Base-by-base conservation (phyloP, 64 coral and sea anemone species). In the Pachyseris speciosa region DNA sequence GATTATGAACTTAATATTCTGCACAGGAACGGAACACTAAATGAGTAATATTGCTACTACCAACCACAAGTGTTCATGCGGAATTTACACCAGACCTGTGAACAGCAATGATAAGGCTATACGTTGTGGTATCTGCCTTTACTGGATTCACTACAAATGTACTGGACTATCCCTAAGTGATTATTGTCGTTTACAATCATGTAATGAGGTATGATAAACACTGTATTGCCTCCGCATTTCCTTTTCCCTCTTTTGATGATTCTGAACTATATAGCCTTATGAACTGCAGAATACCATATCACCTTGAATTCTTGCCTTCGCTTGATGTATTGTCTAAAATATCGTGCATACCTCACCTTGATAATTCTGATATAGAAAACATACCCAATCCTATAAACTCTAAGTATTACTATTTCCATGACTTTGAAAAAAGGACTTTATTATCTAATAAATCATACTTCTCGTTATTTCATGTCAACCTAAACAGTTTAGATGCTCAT, bases 131-230 rank as follows among this genome's bases (percentile, higher is more conserved):
- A 55, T 5, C 51, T 55, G 51, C 51, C 51, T 7, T 55, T 17
- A 55, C 11, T 55, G 51, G 51, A 55, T 55, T 55, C 51, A 55
- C 11, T 55, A 55, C 51, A 55, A 55, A 55, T 55, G 51, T 55
- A 55, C 11, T 55, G 51, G 51, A 55, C 51, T 55, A 55, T 55
- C 51, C 51, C 20, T 55, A 55, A 12, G 20, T 55, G 37, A 75
- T 19, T 75, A 44, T 49, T 49, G 16, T 49, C 1, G 19, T 24
- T 49, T 78, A n/a, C 41, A 78, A 78, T 78, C 20, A 78, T 47
- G 41, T 28, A 49, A 78, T 49, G 74, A 78, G 74, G 42, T 78
- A 78, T 78, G 43, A n/a, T 78, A 78, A 78, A 49, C 40, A 49
- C 15, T 78, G 74, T 51, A 49, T 78, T 48, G 40, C 74, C 37